Base-by-base conservation (phyloP, 53 echinoderm and acorn worm genomes). In the Holothuria leucospilota region DNA sequence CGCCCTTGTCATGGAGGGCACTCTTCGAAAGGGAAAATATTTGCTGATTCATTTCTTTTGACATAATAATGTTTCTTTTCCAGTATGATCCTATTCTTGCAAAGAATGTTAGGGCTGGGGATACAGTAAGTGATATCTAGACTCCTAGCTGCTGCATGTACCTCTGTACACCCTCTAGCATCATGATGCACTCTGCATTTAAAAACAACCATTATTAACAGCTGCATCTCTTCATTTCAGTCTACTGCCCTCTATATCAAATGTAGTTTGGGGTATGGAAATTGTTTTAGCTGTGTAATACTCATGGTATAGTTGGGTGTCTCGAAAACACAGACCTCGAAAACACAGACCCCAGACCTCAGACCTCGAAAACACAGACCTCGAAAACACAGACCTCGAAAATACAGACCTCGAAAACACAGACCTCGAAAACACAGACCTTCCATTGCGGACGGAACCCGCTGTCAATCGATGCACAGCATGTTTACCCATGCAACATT, bases 21-120 rank as follows among this genome's bases (percentile, higher is more conserved):
- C 14, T 59, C 29, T 79, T 78, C 4, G 27, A 56, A 81, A 81
- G 28, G 25, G 34, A 10, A 29, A 27, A 4, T 84, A 52, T 13
- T 23, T 11, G 23, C 53, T 18, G 26, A 14, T 39, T 8, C 21
- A 41, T 26, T 41, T 68, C 29, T 24, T 28, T 53, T 79, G 49
- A 13, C 20, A 21, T 39, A 63, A 81, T 63, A 38, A 13, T 73
- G 59, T 84, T 82, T 51, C 71, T 60, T 71, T 88, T 84, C 25
- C 81, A 87, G 74, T 87, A 85, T 30, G 91, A 91, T 73, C 91
- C 91, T 5, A 58, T 67, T 46, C 59, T 87, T 65, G 59, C 84
- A 23, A 86, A 84, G 87, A 82, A 61, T 82, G 77, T 51, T 84
- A 49, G 51, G 84, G 29, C 41, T 39, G 90, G 77, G 63, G 46